Evolutionary conservation across 2,888 invertebrate species (phyloP).

Genomic region (Leptopterna dolabrata): DNA sequence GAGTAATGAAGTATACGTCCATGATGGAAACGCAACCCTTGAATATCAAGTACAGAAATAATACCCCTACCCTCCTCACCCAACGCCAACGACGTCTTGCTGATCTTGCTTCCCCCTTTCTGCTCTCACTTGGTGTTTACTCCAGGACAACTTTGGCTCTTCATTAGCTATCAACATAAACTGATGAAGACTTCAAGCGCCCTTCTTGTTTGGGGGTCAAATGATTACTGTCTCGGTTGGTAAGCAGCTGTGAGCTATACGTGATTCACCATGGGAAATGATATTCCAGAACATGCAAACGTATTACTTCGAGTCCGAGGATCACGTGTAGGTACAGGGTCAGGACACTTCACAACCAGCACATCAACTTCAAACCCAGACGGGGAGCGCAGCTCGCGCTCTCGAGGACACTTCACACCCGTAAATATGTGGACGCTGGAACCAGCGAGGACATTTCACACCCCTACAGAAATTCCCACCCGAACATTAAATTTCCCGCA

Average conservation of each 20-base stretch:
- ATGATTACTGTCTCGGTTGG: not conserved
- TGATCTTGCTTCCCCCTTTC: not conserved
- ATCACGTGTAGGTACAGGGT: too few species aligned
- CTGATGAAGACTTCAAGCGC: not conserved
- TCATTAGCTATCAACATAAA: not conserved
- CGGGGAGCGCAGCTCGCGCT: too few species aligned
- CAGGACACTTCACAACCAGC: too few species aligned
- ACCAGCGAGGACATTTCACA: too few species aligned
- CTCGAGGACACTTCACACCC: too few species aligned
- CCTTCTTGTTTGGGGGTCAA: not conserved
- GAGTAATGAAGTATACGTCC: slow-evolving; percentile 57
- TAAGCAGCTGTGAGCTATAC: not conserved
- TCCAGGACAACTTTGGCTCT: not conserved
- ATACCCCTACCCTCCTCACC: slow-evolving; percentile 14
- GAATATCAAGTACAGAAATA: slow-evolving; percentile 59
- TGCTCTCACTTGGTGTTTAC: not conserved
- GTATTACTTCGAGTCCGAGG: too few species aligned
- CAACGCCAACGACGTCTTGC: not conserved
- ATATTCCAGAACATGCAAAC: too few species aligned
- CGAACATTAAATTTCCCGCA: too few species aligned
- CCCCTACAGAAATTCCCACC: too few species aligned
- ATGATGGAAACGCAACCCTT: slow-evolving; percentile 58
- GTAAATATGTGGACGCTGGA: too few species aligned
- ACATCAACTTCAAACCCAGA: too few species aligned
- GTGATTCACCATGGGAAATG: too few species aligned